A percentile compares a stretch with the other conserved stretches of the same genome.
These are phyloP conservation scores for Orientallactaga sibirica DNA, from an alignment of 2,797 vertebrate genomes.

Conservation along the genomic window DNA sequence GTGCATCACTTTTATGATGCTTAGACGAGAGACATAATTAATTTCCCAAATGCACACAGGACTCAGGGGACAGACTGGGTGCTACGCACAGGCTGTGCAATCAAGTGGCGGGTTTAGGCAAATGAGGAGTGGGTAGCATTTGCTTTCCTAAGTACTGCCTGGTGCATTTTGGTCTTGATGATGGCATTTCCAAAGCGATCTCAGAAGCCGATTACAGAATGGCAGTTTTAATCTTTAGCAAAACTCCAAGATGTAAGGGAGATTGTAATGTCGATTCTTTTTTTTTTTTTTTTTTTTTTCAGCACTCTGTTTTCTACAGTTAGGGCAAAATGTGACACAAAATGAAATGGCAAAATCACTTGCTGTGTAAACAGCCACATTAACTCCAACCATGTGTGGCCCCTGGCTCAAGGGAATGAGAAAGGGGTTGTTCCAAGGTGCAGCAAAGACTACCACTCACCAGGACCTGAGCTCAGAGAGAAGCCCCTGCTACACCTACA, in stretches of 20 bases:
- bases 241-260: conserved; percentile 52
- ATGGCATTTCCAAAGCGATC: conserved; percentile 74
- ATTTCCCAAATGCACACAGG: conserved; percentile 58
- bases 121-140: conserved; percentile 63
- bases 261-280: conserved; percentile 35
- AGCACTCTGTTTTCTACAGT: conserved; percentile 50
- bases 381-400: not conserved
- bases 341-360: not conserved
- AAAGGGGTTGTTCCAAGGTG: not conserved
- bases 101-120: conserved; percentile 33
- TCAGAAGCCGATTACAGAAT: conserved; percentile 65
- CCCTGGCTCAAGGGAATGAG: not conserved
- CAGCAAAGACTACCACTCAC: not conserved
- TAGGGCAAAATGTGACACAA: conserved; percentile 43
- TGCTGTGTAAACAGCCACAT: conserved; percentile 37
- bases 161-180: conserved; percentile 56
- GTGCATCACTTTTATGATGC: conserved; percentile 45
- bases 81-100: not conserved
- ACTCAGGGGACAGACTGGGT: conserved; percentile 35
- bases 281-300: not conserved
- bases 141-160: conserved; percentile 64
- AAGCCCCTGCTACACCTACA: not conserved
- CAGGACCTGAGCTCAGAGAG: not conserved
- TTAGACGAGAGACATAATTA: conserved; percentile 56
- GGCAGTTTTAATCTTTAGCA: conserved; percentile 73